These are phyloP conservation scores for Podargus strigoides DNA, from an alignment of 2,797 vertebrate genomes.

Conservation along the genomic window DNA sequence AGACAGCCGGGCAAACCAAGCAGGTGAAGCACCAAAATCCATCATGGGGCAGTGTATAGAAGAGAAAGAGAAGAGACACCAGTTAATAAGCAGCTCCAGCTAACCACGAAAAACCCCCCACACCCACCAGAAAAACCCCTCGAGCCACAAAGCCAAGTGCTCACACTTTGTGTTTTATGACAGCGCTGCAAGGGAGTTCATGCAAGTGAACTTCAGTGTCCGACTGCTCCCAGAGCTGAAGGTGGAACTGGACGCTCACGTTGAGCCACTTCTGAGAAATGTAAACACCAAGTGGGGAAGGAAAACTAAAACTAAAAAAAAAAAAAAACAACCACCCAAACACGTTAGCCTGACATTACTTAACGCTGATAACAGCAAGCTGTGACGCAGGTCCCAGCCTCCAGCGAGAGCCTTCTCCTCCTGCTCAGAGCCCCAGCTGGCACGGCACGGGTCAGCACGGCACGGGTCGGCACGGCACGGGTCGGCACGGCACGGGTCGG, in stretches of 20 bases:
- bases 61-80: conserved; percentile 8
- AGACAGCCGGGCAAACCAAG: background rate
- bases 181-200: background rate
- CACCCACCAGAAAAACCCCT: background rate
- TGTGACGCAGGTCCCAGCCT: background rate
- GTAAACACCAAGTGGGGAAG: background rate
- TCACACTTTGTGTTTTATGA: background rate
- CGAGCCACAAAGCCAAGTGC: background rate
- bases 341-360: background rate
- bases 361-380: background rate
- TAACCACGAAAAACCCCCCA: background rate
- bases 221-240: background rate
- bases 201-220: background rate
- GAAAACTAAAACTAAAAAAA: background rate
- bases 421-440: no score
- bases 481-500: no score
- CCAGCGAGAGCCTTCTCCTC: no score
- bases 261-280: background rate
- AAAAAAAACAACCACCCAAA: background rate
- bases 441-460: fast-evolving
- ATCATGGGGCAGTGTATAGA: background rate
- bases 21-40: background rate
- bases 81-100: conserved; percentile 29
- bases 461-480: no score
- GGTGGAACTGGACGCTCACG: background rate